A percentile compares a stretch with the other conserved stretches of the same genome.
Conservation (phyloP, 30 jellyfish, hydroid and myxozoan species). For the Turritopsis rubra region DNA sequence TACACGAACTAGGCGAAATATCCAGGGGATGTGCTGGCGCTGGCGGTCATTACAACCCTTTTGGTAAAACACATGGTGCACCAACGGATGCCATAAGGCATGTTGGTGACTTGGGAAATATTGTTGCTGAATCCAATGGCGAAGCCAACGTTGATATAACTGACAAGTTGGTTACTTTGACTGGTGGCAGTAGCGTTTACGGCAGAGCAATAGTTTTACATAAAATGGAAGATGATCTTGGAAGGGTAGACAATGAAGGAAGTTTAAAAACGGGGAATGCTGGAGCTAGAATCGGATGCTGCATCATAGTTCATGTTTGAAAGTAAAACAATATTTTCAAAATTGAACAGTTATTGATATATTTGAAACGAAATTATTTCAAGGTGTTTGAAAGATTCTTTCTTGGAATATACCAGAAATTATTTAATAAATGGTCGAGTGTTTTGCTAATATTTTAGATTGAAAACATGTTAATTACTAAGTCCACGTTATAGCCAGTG, state of each 20-base stretch:
- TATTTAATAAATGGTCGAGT: too few species aligned
- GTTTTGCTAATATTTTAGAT: too few species aligned
- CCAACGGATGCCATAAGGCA: slow-evolving; percentile 64
- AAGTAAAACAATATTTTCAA: too few species aligned
- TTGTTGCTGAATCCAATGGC: slow-evolving; percentile 62
- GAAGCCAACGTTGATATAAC: slow-evolving; percentile 45
- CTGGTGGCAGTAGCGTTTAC: slow-evolving; percentile 51
- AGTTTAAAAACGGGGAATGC: slow-evolving; percentile 94
- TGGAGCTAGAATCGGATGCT: slow-evolving; percentile 87
- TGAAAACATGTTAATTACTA: too few species aligned
- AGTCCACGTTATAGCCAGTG: too few species aligned
- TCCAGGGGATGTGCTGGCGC: slow-evolving; percentile 91
- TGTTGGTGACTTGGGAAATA: slow-evolving; percentile 93
- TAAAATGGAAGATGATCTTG: slow-evolving; percentile 79
- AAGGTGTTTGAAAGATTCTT: too few species aligned
- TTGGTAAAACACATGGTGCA: slow-evolving; percentile 75
- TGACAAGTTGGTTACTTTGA: slow-evolving; percentile 35
- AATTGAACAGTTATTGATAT: too few species aligned
- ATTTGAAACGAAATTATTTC: too few species aligned
- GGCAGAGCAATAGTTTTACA: slow-evolving; percentile 94
- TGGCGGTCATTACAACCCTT: slow-evolving; percentile 92
- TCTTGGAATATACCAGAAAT: too few species aligned
- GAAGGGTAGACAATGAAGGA: slow-evolving; percentile 75
- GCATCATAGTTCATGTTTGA: slow-evolving; percentile 80
- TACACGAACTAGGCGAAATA: slow-evolving; percentile 85